Conservation (phyloP, 2,113 vertebrate species). For the Pangasianodon hypophthalmus region DNA sequence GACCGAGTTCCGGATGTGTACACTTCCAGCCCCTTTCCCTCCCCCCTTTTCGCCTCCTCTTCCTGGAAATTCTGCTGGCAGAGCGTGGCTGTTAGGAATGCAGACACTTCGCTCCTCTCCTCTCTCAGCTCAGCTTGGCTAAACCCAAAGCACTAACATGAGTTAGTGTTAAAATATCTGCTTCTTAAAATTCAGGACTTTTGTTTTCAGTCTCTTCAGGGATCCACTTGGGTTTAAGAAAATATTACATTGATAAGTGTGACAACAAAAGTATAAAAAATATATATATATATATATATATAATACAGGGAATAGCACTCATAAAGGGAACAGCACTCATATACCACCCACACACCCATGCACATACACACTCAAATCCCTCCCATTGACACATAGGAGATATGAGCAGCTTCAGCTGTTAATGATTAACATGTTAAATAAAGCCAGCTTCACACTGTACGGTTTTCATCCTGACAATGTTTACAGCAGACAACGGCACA, state of each 20-base stretch:
- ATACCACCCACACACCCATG: neutral
- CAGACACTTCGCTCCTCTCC: slow-evolving; percentile 38
- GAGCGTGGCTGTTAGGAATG: slow-evolving; percentile 51
- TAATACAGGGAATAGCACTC: too few relatives aligned
- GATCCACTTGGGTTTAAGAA: neutral
- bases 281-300: too few relatives aligned
- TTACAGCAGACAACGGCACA: neutral
- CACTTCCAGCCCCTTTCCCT: slow-evolving; percentile 42
- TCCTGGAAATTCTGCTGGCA: slow-evolving; percentile 57
- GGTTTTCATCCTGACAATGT: neutral
- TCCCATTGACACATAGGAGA: neutral
- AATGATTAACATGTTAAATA: slow-evolving; percentile 5
- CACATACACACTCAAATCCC: neutral
- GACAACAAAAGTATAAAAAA: neutral
- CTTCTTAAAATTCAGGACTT: neutral
- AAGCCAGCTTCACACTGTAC: neutral
- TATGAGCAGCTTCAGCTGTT: neutral
- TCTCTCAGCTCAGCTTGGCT: neutral
- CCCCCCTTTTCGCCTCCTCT: slow-evolving; percentile 35
- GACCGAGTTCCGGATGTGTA: slow-evolving; percentile 57
- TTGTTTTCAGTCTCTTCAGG: neutral
- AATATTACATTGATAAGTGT: neutral
- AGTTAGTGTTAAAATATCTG: neutral
- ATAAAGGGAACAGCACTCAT: neutral
- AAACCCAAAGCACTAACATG: neutral